A percentile compares a stretch with the other conserved stretches of the same genome.
phyloP scores from a whole-genome alignment of 1,140 invertebrate species.

The Lordiphosa collinella region DNA sequence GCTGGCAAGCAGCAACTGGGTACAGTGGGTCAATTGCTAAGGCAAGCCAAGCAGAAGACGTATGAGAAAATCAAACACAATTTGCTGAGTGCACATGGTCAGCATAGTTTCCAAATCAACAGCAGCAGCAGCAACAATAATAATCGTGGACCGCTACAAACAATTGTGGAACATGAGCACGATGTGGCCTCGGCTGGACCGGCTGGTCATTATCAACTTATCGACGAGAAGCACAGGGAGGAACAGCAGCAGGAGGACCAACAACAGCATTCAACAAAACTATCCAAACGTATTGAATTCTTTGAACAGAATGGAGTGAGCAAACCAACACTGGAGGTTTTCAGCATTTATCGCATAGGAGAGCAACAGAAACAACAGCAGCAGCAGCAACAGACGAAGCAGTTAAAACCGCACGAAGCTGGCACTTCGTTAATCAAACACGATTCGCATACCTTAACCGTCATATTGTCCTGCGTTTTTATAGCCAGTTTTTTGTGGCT shows the following conservation, averaged over 20 bases:
- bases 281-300: slow-evolving; percentile 74
- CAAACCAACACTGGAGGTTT: slow-evolving; percentile 62
- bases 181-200: slow-evolving; percentile 67
- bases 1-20: slow-evolving; percentile 28
- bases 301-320: slow-evolving; percentile 67
- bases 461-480: slow-evolving; percentile 84
- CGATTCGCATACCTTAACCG: slow-evolving; percentile 81
- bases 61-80: slow-evolving; percentile 76
- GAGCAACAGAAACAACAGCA: slow-evolving; percentile 38
- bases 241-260: slow-evolving; percentile 17
- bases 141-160: slow-evolving; percentile 51
- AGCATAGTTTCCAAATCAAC: slow-evolving; percentile 54
- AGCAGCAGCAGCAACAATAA: slow-evolving; percentile 52
- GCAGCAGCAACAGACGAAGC: slow-evolving; percentile 28
- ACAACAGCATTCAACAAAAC: slow-evolving; percentile 19
- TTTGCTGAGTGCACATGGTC: slow-evolving; percentile 58
- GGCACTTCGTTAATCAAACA: slow-evolving; percentile 64
- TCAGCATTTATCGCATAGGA: slow-evolving; percentile 67
- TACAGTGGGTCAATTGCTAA: slow-evolving; percentile 60
- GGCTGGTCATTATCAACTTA: slow-evolving; percentile 71
- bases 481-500: slow-evolving; percentile 85
- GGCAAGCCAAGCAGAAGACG: slow-evolving; percentile 70
- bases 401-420: slow-evolving; percentile 51
- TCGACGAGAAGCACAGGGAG: slow-evolving; percentile 60
- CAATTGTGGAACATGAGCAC: slow-evolving; percentile 71